Evolutionary conservation across 2,113 vertebrate species (phyloP).

Genomic region (Notarius lentiginosus): DNA sequence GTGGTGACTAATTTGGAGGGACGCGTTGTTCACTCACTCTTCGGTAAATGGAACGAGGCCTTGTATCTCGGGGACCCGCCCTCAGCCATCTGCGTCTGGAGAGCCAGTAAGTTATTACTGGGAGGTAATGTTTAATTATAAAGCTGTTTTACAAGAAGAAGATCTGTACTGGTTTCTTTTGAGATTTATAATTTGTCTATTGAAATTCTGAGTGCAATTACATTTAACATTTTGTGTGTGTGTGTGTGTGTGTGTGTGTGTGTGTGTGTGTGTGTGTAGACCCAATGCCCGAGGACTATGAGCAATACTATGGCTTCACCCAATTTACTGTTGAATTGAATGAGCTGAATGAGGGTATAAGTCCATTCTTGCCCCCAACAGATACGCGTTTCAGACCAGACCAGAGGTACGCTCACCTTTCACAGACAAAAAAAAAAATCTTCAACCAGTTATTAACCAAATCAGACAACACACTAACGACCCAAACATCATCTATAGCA

Average conservation of each 20-base stretch:
- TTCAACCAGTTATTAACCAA: neutral
- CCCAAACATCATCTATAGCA: neutral
- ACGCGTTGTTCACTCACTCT: slow-evolving; percentile 82
- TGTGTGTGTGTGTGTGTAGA: slow-evolving; percentile 62
- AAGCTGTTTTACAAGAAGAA: neutral
- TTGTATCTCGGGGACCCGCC: slow-evolving; percentile 85
- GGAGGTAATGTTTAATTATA: neutral
- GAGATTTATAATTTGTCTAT: neutral
- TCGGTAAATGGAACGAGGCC: slow-evolving; percentile 96
- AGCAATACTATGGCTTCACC: slow-evolving; percentile 94
- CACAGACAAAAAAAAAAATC: neutral
- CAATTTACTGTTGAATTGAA: slow-evolving; percentile 93
- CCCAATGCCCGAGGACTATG: slow-evolving; percentile 82
- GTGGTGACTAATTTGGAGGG: slow-evolving; percentile 81
- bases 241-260: slow-evolving; percentile 47
- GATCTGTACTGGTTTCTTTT: neutral
- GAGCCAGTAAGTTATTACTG: slow-evolving; percentile 81
- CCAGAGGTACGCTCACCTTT: slow-evolving; percentile 29
- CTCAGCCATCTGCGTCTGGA: slow-evolving; percentile 89
- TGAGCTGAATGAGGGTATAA: slow-evolving; percentile 79
- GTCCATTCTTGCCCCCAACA: slow-evolving; percentile 82
- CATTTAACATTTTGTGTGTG: slow-evolving; percentile 6
- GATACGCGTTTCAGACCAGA: slow-evolving; percentile 53
- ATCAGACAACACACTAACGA: neutral
- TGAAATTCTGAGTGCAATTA: neutral